phyloP scores from a whole-genome alignment of 1,140 invertebrate genomes.

The Cherax destructor region DNA sequence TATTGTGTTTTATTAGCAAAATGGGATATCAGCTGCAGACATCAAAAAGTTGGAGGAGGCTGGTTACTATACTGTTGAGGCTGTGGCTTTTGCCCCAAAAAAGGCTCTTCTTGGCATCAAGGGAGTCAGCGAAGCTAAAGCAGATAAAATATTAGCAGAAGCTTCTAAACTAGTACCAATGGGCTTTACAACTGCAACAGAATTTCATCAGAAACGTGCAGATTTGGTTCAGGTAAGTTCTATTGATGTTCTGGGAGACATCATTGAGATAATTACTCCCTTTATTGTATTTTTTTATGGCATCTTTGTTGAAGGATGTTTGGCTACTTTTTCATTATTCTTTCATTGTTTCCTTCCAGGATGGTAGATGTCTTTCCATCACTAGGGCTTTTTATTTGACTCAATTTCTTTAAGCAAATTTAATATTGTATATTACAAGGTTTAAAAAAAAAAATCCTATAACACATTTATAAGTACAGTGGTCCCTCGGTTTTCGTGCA shows the following conservation, averaged over 20 bases:
- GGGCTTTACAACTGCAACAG: slow-evolving; percentile 98
- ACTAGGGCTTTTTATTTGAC: too few relatives aligned
- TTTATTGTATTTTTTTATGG: too few relatives aligned
- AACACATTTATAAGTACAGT: too few relatives aligned
- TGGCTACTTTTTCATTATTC: too few relatives aligned
- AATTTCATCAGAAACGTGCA: slow-evolving; percentile 94
- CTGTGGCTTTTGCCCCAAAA: slow-evolving; percentile 95
- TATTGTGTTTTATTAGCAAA: slow-evolving; percentile 73
- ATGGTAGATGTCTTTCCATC: too few relatives aligned
- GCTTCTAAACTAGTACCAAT: slow-evolving; percentile 95
- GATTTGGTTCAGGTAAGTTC: slow-evolving; percentile 86
- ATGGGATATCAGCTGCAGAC: slow-evolving; percentile 91
- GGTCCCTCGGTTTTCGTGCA: too few relatives aligned
- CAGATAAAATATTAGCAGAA: slow-evolving; percentile 95
- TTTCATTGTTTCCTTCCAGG: too few relatives aligned
- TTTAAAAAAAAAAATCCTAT: too few relatives aligned
- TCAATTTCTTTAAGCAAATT: too few relatives aligned
- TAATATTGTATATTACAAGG: too few relatives aligned
- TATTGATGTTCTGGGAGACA: neutral
- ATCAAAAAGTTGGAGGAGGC: slow-evolving; percentile 95
- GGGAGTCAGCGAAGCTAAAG: slow-evolving; percentile 98
- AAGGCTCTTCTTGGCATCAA: slow-evolving; percentile 93
- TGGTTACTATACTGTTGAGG: slow-evolving; percentile 96
- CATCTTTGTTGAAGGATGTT: too few relatives aligned
- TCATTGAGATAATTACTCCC: too few relatives aligned